phyloP scores from a whole-genome alignment of 2,113 vertebrate species.

The Pholis gunnellus region DNA sequence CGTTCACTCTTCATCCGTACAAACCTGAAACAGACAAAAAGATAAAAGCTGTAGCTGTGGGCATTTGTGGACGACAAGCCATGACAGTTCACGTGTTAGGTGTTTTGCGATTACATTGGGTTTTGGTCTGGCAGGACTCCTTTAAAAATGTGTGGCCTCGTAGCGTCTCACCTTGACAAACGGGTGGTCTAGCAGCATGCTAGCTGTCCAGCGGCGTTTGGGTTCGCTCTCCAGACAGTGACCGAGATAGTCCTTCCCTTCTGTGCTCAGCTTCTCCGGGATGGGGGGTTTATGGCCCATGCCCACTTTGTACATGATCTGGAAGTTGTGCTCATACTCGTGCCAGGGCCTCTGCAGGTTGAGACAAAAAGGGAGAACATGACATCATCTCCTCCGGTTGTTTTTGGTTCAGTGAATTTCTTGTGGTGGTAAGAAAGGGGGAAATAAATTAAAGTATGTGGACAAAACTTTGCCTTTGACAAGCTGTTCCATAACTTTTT shows the following conservation, averaged over 20 bases:
- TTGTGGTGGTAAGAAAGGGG: not conserved
- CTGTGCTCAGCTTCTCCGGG: conserved; percentile 95
- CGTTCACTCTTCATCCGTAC: conserved; percentile 97
- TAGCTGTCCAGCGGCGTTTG: conserved; percentile 95
- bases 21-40: conserved; percentile 87
- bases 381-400: not conserved
- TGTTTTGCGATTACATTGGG: not conserved
- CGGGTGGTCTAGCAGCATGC: conserved; percentile 95
- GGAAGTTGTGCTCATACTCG: conserved; percentile 99
- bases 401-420: not conserved
- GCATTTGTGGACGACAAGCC: not conserved
- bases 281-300: conserved; percentile 99
- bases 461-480: not conserved
- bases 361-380: not conserved
- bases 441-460: not conserved
- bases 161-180: conserved; percentile 93
- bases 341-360: conserved; percentile 94
- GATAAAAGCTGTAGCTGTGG: not conserved
- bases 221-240: conserved; percentile 98
- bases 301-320: conserved; percentile 99
- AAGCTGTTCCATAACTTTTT: not conserved
- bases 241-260: conserved; percentile 96
- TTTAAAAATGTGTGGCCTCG: not conserved
- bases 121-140: not conserved
- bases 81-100: not conserved